These are phyloP conservation scores for Daktulosphaira vitifoliae DNA, from an alignment of 1,140 invertebrate genomes.

Conservation along the genomic window DNA sequence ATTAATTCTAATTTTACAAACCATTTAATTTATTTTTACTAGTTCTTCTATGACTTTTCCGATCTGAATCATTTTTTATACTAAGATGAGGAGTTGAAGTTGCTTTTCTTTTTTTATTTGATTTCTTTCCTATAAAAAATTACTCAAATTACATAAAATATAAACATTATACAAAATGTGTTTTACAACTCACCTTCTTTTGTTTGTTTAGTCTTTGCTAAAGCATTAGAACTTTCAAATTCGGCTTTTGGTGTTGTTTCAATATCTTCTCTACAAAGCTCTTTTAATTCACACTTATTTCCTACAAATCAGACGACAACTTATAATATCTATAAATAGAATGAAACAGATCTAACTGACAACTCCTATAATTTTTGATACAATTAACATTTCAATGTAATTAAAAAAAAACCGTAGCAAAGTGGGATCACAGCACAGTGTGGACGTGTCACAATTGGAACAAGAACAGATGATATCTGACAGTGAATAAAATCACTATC, in stretches of 20 bases:
- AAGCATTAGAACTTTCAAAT: not conserved
- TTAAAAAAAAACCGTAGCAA: too few relatives aligned
- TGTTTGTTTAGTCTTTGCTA: conserved; percentile 16
- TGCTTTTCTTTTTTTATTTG: conserved; percentile 29
- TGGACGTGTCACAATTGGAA: too few relatives aligned
- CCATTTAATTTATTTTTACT: conserved; percentile 28
- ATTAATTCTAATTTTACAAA: too few relatives aligned
- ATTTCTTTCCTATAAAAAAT: conserved; percentile 17
- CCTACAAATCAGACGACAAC: too few relatives aligned
- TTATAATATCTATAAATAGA: too few relatives aligned
- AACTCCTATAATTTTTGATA: too few relatives aligned
- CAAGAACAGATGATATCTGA: too few relatives aligned
- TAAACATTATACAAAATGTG: too few relatives aligned
- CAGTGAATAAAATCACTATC: too few relatives aligned
- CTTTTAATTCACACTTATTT: conserved; percentile 24
- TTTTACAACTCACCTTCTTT: conserved; percentile 3
- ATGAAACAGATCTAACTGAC: too few relatives aligned
- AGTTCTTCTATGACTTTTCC: conserved; percentile 22
- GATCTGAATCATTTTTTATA: conserved; percentile 27
- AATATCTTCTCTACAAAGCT: conserved; percentile 10
- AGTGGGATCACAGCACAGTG: too few relatives aligned
- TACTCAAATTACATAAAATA: not conserved
- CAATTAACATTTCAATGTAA: too few relatives aligned
- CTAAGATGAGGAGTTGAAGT: conserved; percentile 29
- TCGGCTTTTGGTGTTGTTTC: not conserved